Percentiles rank a stretch among this genome's conserved stretches.
Evolutionary conservation across 2,888 invertebrate genomes (phyloP).

Genomic region (Gerris lacustris): DNA sequence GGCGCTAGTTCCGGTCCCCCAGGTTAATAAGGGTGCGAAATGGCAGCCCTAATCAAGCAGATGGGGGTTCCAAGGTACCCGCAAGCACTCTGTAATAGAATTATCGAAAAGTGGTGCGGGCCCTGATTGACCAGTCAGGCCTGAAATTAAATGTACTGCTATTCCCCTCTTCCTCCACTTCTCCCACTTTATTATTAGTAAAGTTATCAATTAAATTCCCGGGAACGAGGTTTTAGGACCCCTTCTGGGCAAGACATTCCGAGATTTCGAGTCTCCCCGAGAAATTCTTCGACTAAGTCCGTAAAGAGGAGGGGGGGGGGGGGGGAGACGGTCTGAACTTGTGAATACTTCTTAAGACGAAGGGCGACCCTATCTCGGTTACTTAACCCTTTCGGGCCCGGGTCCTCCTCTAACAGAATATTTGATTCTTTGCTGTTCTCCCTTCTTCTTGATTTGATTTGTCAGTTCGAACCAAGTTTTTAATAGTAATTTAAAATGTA

Average conservation of each 20-base stretch:
- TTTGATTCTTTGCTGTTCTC: background rate
- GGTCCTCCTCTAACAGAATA: background rate
- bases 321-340: background rate
- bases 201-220: constrained; percentile 1
- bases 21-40: constrained; percentile 2
- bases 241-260: background rate
- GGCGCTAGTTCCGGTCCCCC: background rate
- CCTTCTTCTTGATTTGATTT: too few species aligned
- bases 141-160: constrained; percentile 1
- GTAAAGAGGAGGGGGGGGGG: background rate
- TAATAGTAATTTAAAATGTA: too few species aligned
- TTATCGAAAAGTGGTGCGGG: background rate
- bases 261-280: background rate
- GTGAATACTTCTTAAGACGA: background rate
- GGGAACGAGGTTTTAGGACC: constrained; percentile 1
- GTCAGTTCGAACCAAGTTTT: too few species aligned
- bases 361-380: background rate
- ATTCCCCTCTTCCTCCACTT: background rate
- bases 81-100: background rate
- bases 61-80: background rate
- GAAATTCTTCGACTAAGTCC: background rate
- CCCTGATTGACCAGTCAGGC: background rate
- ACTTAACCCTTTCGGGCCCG: background rate
- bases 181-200: background rate
- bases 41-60: background rate